These are phyloP conservation scores for Teleogryllus occipitalis DNA, from an alignment of 1,140 invertebrate genomes.

Conservation along the genomic window DNA sequence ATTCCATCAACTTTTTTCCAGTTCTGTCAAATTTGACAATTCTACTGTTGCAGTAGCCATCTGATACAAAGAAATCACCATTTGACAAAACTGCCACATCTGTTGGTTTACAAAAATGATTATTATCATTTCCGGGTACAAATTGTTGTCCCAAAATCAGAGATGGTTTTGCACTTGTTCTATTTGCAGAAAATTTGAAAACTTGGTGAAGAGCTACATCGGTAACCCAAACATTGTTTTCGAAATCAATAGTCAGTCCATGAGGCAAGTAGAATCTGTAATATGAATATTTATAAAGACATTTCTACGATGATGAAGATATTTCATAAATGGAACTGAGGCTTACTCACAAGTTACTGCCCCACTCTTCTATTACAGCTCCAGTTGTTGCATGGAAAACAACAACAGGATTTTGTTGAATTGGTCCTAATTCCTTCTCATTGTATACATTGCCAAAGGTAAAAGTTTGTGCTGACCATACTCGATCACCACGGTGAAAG, in stretches of 20 bases:
- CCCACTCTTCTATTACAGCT: slow-evolving; percentile 64
- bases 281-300: too few species aligned
- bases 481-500: slow-evolving; percentile 70
- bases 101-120: slow-evolving; percentile 88
- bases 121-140: slow-evolving; percentile 62
- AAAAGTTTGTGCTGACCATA: slow-evolving; percentile 65
- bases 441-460: slow-evolving; percentile 48
- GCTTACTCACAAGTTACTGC: slow-evolving; percentile 59
- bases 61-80: slow-evolving; percentile 89
- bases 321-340: slow-evolving; percentile 15
- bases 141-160: slow-evolving; percentile 76
- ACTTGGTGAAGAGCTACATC: slow-evolving; percentile 97
- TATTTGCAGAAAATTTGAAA: slow-evolving; percentile 55
- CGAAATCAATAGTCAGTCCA: slow-evolving; percentile 77
- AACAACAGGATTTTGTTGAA: slow-evolving; percentile 62
- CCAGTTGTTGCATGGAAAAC: slow-evolving; percentile 63
- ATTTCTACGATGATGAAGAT: too few species aligned
- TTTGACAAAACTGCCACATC: slow-evolving; percentile 73
- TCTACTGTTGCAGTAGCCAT: slow-evolving; percentile 89
- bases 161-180: slow-evolving; percentile 17
- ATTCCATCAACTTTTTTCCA: slow-evolving; percentile 46
- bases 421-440: slow-evolving; percentile 53
- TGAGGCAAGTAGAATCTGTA: slow-evolving; percentile 83
- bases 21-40: slow-evolving; percentile 74
- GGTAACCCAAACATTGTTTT: slow-evolving; percentile 89